A percentile compares a stretch with the other conserved stretches of the same genome.
Evolutionary conservation across 2,888 invertebrate genomes (phyloP).

Genomic region (Tubulanus polymorphus): DNA sequence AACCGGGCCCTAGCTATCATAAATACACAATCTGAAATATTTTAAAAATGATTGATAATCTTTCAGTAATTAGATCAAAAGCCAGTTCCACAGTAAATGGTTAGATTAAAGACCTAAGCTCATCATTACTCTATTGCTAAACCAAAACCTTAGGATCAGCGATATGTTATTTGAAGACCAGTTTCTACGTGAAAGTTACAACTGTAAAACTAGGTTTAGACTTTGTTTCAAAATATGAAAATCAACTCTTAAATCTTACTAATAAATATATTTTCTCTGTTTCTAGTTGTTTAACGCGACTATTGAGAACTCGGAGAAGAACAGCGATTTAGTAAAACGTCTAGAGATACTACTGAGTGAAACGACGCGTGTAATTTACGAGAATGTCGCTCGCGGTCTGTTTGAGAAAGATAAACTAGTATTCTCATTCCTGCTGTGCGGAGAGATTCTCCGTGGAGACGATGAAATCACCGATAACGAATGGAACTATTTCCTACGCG

Average conservation of each 20-base stretch:
- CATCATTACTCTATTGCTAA: no score
- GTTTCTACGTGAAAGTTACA: no score
- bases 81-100: no score
- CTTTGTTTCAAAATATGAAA: no score
- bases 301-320: slow-evolving; percentile 47
- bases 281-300: slow-evolving; percentile 50
- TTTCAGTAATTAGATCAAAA: no score
- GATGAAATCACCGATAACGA: slow-evolving; percentile 62
- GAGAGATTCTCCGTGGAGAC: slow-evolving; percentile 68
- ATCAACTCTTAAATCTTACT: neutral
- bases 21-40: no score
- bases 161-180: no score
- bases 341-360: slow-evolving; percentile 44
- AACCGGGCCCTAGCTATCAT: no score
- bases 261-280: neutral
- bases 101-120: no score
- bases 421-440: slow-evolving; percentile 67
- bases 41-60: no score
- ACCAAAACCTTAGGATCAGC: no score
- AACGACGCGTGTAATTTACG: slow-evolving; percentile 50
- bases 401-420: slow-evolving; percentile 55
- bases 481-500: slow-evolving; percentile 77
- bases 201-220: no score
- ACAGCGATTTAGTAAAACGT: slow-evolving; percentile 37
- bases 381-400: slow-evolving; percentile 53